These are phyloP conservation scores for Penaeus japonicus DNA, from an alignment of 1,140 invertebrate species.

Conservation along the genomic window DNA sequence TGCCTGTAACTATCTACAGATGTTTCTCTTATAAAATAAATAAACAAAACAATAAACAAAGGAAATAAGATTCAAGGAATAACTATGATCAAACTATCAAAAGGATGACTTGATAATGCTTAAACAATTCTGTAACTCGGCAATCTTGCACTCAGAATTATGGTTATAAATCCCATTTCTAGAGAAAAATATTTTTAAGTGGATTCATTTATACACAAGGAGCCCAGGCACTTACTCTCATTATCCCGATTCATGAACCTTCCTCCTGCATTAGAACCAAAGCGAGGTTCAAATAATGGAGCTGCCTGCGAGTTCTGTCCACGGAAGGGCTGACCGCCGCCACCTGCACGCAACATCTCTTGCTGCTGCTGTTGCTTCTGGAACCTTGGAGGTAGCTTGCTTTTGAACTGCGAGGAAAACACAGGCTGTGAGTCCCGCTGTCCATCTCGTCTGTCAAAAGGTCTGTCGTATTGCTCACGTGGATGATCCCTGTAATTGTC, in stretches of 20 bases:
- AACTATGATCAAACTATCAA: not conserved
- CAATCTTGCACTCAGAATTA: too few relatives aligned
- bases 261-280: constrained; percentile 22
- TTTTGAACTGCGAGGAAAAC: constrained; percentile 56
- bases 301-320: constrained; percentile 29
- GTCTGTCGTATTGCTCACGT: constrained; percentile 35
- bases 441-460: constrained; percentile 49
- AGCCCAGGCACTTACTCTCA: constrained; percentile 21
- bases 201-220: not conserved
- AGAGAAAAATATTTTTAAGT: too few relatives aligned
- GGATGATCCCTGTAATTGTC: constrained; percentile 52
- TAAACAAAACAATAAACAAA: not conserved
- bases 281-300: constrained; percentile 55
- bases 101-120: not conserved
- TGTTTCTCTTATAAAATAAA: not conserved
- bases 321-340: constrained; percentile 1
- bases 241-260: constrained; percentile 41
- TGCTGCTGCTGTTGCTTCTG: constrained; percentile 55
- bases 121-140: too few relatives aligned
- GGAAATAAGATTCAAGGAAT: not conserved
- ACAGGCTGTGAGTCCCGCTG: constrained; percentile 52
- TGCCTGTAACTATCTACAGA: not conserved
- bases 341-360: not conserved
- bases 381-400: constrained; percentile 57
- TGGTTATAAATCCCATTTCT: too few relatives aligned